phyloP scores from a whole-genome alignment of 2,113 vertebrate species.

The Cercopithecus mona region DNA sequence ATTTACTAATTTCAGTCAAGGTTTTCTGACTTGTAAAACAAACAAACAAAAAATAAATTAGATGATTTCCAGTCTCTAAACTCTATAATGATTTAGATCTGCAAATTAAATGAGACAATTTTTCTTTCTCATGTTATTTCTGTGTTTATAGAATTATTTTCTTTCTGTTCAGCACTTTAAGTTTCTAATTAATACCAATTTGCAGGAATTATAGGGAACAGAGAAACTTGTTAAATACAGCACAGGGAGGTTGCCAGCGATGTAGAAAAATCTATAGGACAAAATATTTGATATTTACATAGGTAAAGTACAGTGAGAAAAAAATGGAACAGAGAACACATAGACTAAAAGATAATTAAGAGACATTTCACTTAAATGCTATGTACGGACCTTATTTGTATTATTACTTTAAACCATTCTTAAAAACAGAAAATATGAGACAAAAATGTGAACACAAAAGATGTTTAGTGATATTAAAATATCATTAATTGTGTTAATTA shows the following conservation, averaged over 20 bases:
- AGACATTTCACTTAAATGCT: neutral
- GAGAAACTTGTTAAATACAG: neutral
- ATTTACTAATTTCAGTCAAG: slow-evolving; percentile 3
- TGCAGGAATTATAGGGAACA: neutral
- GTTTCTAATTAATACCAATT: neutral
- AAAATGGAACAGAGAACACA: neutral
- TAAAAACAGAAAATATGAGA: neutral
- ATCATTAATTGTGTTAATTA: neutral
- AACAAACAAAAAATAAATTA: neutral
- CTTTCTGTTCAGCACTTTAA: neutral
- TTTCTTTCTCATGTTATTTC: neutral
- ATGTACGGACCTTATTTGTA: neutral
- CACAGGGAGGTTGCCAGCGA: neutral
- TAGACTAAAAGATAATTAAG: neutral
- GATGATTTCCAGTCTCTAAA: neutral
- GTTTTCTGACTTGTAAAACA: neutral
- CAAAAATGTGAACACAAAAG: neutral
- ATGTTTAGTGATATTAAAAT: neutral
- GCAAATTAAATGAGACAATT: neutral
- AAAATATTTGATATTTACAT: neutral
- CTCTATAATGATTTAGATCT: neutral
- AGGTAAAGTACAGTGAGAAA: neutral
- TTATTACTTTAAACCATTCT: neutral
- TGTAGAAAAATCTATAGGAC: neutral
- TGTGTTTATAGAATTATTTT: neutral